Conservation (phyloP, 2,797 vertebrate genomes). For the Sebastes nivosus region DNA sequence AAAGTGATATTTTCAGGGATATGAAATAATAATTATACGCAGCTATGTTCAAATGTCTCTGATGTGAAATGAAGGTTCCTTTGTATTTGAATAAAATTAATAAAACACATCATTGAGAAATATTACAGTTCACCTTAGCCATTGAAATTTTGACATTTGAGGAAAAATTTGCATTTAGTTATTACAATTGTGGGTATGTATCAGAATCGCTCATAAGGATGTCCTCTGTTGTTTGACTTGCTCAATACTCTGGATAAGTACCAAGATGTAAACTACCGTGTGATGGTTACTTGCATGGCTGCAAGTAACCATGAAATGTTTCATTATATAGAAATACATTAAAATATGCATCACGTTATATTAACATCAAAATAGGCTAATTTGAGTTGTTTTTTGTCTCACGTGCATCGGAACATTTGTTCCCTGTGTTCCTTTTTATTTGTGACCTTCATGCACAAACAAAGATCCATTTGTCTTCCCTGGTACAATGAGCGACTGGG, state of each 20-base stretch:
- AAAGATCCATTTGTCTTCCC: conserved; percentile 61
- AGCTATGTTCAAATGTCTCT: conserved; percentile 1
- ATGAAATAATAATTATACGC: conserved; percentile 32
- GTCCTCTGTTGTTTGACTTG: not conserved
- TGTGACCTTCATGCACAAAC: conserved; percentile 69
- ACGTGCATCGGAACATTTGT: not conserved
- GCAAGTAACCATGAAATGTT: not conserved
- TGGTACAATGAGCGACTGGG: conserved; percentile 47
- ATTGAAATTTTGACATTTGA: conserved; percentile 43
- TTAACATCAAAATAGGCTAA: not conserved
- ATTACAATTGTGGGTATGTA: conserved; percentile 2
- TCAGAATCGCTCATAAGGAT: not conserved
- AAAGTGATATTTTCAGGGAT: conserved; percentile 56
- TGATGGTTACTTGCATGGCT: not conserved
- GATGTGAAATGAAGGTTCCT: conserved; percentile 34
- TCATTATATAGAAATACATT: not conserved
- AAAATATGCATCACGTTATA: not conserved
- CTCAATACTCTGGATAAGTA: not conserved
- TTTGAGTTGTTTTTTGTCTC: not conserved
- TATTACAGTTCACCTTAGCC: conserved; percentile 20
- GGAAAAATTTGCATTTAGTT: conserved; percentile 18
- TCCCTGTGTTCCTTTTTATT: conserved; percentile 4
- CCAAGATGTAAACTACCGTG: not conserved
- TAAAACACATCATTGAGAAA: conserved; percentile 23
- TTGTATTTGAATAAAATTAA: conserved; percentile 42